Evolutionary conservation across 1,140 invertebrate species (phyloP).

Genomic region (Colletes gigas): DNA sequence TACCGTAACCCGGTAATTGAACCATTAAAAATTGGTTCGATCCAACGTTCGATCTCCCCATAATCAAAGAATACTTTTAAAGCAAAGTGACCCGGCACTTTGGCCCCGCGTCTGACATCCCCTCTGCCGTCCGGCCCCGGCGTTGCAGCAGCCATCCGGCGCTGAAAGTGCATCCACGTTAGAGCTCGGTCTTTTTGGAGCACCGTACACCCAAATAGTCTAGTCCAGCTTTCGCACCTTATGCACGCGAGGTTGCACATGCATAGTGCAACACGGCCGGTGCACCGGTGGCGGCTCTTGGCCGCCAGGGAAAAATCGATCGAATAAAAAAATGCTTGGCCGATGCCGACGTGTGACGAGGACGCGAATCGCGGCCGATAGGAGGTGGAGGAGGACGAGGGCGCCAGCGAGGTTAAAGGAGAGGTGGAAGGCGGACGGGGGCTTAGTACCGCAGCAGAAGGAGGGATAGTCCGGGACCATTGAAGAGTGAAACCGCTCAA

Average conservation of each 20-base stretch:
- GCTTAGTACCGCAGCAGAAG: constrained; percentile 62
- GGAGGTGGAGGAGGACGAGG: constrained; percentile 60
- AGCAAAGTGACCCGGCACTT: constrained; percentile 32
- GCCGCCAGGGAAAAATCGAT: constrained; percentile 63
- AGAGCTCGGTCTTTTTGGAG: constrained; percentile 60
- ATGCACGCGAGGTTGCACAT: constrained; percentile 64
- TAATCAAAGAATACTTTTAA: constrained; percentile 50
- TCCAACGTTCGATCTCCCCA: neutral
- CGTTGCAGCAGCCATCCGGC: constrained; percentile 5
- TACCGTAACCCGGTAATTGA: constrained; percentile 40
- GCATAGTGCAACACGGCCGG: constrained; percentile 64
- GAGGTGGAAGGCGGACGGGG: constrained; percentile 60
- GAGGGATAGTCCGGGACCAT: constrained; percentile 72
- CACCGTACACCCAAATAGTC: constrained; percentile 60
- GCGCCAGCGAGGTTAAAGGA: constrained; percentile 58
- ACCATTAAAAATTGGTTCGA: constrained; percentile 45
- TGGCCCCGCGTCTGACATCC: constrained; percentile 34
- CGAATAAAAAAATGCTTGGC: constrained; percentile 69
- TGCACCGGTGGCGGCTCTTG: constrained; percentile 40
- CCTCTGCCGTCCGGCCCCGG: neutral
- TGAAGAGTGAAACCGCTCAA: constrained; percentile 81
- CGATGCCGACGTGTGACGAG: constrained; percentile 70
- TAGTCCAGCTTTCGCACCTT: constrained; percentile 64
- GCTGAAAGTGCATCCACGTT: constrained; percentile 59
- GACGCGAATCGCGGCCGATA: constrained; percentile 69